Evolutionary conservation across 2,797 vertebrate species (phyloP).

Genomic region (Enteromius radiatus): DNA sequence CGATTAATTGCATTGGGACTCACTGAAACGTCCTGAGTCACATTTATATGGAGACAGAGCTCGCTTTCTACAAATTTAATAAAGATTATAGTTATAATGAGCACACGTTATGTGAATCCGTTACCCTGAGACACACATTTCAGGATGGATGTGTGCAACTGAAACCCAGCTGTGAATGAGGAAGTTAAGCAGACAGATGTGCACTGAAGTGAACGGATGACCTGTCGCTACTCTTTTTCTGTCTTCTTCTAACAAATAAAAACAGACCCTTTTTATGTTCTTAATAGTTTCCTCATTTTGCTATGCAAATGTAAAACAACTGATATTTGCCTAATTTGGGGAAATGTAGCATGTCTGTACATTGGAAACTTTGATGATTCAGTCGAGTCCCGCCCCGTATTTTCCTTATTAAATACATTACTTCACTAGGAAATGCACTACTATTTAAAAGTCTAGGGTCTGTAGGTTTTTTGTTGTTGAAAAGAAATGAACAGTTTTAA

Average conservation of each 20-base stretch:
- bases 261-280: neutral
- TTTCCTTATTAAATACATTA: neutral
- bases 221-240: constrained; percentile 47
- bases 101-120: constrained; percentile 46
- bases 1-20: neutral
- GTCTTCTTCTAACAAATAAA: neutral
- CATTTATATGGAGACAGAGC: constrained; percentile 51
- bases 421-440: neutral
- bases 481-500: neutral
- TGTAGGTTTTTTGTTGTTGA: neutral
- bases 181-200: constrained; percentile 61
- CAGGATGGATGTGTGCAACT: constrained; percentile 58
- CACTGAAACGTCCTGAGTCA: constrained; percentile 6
- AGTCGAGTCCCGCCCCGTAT: neutral
- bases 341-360: neutral
- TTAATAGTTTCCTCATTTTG: neutral
- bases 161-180: constrained; percentile 60
- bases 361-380: neutral
- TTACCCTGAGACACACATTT: constrained; percentile 42
- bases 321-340: neutral
- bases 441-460: neutral
- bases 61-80: constrained; percentile 41
- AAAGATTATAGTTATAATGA: constrained; percentile 41
- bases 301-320: constrained; percentile 6
- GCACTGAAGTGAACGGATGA: constrained; percentile 60